phyloP scores from a whole-genome alignment of 1,140 invertebrate species.

The Pseudomyrmex flavicornis region DNA sequence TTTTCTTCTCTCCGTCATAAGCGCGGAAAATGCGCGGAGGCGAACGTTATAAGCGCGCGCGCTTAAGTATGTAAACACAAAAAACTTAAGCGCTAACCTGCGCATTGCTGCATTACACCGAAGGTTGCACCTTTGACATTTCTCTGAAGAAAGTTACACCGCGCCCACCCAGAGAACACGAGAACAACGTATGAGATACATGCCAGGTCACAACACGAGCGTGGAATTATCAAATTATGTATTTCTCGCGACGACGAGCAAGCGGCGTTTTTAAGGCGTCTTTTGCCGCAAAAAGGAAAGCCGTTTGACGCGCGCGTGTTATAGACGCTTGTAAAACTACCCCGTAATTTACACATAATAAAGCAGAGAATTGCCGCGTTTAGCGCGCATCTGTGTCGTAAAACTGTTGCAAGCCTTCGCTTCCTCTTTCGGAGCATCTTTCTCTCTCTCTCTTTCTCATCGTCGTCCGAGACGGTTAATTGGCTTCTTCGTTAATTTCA shows the following conservation, averaged over 20 bases:
- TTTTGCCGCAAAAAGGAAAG: slow-evolving; percentile 22
- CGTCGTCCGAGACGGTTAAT: neutral
- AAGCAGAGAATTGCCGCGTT: slow-evolving; percentile 14
- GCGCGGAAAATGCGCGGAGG: neutral
- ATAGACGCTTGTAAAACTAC: slow-evolving; percentile 7
- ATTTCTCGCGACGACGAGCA: slow-evolving; percentile 16
- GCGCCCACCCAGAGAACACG: neutral
- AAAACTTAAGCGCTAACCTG: neutral
- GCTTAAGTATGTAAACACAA: slow-evolving; percentile 16
- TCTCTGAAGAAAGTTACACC: slow-evolving; percentile 74
- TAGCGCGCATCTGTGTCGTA: neutral
- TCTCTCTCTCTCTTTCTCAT: neutral
- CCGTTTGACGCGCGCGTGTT: neutral
- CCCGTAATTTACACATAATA: slow-evolving; percentile 39
- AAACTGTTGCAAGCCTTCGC: neutral
- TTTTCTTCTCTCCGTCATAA: neutral
- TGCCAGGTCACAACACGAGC: neutral
- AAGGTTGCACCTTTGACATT: slow-evolving; percentile 73
- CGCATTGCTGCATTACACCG: neutral
- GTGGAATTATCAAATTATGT: slow-evolving; percentile 48
- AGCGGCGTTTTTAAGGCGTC: neutral
- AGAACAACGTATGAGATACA: slow-evolving; percentile 6
- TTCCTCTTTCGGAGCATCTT: neutral
- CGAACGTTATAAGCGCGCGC: neutral
- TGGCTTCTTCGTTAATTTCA: neutral